These are phyloP conservation scores for Drosophila ohnishii DNA, from an alignment of 1,140 invertebrate genomes.

Conservation along the genomic window DNA sequence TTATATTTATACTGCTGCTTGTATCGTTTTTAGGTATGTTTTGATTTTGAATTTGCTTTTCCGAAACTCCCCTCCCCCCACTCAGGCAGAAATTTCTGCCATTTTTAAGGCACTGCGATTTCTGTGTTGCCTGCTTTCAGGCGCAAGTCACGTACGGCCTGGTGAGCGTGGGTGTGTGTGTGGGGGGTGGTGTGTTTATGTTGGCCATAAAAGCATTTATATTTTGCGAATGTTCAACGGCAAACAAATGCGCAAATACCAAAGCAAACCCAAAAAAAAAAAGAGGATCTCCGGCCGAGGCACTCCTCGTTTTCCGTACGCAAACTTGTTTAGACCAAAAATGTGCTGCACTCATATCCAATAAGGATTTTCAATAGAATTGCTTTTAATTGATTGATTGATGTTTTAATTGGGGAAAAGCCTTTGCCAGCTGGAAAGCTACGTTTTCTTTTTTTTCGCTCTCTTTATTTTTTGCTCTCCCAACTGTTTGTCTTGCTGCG, in stretches of 20 bases:
- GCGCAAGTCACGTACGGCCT: slow-evolving; percentile 64
- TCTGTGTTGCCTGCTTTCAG: slow-evolving; percentile 62
- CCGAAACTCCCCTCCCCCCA: slow-evolving; percentile 4
- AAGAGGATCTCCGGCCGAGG: slow-evolving; percentile 23
- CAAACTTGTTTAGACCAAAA: slow-evolving; percentile 68
- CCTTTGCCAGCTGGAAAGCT: slow-evolving; percentile 50
- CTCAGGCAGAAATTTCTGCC: slow-evolving; percentile 27
- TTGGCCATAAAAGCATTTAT: slow-evolving; percentile 66
- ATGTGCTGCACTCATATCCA: slow-evolving; percentile 64
- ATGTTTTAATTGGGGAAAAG: slow-evolving; percentile 81
- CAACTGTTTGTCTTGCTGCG: slow-evolving; percentile 42
- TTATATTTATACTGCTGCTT: slow-evolving; percentile 66
- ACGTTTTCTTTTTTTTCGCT: slow-evolving; percentile 43
- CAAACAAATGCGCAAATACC: slow-evolving; percentile 65
- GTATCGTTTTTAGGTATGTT: slow-evolving; percentile 70
- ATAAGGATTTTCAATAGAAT: slow-evolving; percentile 73
- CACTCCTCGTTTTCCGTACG: slow-evolving; percentile 20
- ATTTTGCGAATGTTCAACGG: slow-evolving; percentile 58
- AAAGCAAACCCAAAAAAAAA: slow-evolving; percentile 46
- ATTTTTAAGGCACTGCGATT: slow-evolving; percentile 65
- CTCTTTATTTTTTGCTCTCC: slow-evolving; percentile 20
- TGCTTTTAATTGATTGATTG: slow-evolving; percentile 81
- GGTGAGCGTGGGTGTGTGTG: slow-evolving; percentile 8
- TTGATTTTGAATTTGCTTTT: slow-evolving; percentile 68
- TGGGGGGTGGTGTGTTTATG: slow-evolving; percentile 13